phyloP scores from a whole-genome alignment of 2,113 vertebrate species.

The Smithornis capensis region DNA sequence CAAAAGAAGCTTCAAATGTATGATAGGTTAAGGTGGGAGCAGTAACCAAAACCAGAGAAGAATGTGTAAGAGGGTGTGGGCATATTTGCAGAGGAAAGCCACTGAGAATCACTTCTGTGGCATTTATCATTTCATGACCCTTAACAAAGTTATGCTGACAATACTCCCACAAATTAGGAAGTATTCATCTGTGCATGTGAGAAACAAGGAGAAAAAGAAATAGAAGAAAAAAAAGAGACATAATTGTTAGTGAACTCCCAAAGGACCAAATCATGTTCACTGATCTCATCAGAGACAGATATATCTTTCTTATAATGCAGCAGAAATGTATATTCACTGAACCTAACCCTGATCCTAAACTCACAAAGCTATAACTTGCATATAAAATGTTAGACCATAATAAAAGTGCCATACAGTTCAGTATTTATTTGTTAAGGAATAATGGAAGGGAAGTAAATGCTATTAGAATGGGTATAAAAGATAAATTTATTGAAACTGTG shows the following conservation, averaged over 20 bases:
- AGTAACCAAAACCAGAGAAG: not conserved
- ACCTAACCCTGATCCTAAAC: not conserved
- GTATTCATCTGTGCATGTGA: not conserved
- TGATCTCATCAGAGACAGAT: not conserved
- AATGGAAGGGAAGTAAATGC: not conserved
- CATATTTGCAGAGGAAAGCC: not conserved
- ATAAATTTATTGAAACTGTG: not conserved
- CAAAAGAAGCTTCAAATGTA: not conserved
- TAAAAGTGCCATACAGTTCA: not conserved
- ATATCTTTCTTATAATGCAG: not conserved
- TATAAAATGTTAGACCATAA: not conserved
- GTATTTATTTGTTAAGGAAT: not conserved
- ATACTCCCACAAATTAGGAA: not conserved
- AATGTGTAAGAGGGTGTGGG: not conserved
- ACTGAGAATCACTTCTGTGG: not conserved
- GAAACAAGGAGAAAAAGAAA: not conserved
- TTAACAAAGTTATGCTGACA: not conserved
- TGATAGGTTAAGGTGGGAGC: not conserved
- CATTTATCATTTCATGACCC: not conserved
- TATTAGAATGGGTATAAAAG: not conserved
- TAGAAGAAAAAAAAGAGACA: not conserved
- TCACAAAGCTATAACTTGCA: not conserved
- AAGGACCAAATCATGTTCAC: not conserved
- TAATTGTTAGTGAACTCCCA: not conserved
- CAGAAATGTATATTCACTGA: not conserved